A percentile compares a stretch with the other conserved stretches of the same genome.
Evolutionary conservation across 2,797 vertebrate species (phyloP).

Genomic region (Argya squamiceps): DNA sequence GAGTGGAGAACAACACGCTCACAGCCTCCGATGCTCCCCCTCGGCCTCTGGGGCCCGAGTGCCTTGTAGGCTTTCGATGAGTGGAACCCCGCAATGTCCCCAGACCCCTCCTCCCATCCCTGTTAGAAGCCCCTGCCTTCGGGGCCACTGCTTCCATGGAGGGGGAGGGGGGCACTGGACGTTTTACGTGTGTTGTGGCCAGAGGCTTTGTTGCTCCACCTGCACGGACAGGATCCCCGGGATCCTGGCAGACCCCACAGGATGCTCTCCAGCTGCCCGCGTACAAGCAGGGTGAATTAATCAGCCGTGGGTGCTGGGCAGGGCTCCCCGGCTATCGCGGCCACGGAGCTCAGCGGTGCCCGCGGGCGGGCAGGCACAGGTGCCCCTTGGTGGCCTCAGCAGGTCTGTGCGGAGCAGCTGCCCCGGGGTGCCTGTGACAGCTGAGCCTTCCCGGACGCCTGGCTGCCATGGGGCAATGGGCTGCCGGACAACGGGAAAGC

Average conservation of each 20-base stretch:
- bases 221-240: not conserved
- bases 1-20: not conserved
- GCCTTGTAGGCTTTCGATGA: not conserved
- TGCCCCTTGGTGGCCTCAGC: not conserved
- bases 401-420: not conserved
- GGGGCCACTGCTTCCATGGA: accelerated
- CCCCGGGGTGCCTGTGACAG: not conserved
- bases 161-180: not conserved
- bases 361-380: accelerated
- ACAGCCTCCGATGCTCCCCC: not conserved
- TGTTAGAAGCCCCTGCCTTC: not conserved
- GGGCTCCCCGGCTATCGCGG: not conserved
- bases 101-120: not conserved
- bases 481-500: not conserved
- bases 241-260: not conserved
- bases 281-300: not conserved
- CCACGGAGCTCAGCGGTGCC: not conserved
- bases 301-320: not conserved
- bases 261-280: not conserved
- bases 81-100: not conserved
- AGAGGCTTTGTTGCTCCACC: not conserved
- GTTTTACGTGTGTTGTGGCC: not conserved
- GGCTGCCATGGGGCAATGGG: not conserved
- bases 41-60: not conserved
- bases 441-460: accelerated